A percentile compares a stretch with the other conserved stretches of the same genome.
These are phyloP conservation scores for Oncopeltus fasciatus DNA, from an alignment of 1,140 invertebrate species.

Conservation along the genomic window DNA sequence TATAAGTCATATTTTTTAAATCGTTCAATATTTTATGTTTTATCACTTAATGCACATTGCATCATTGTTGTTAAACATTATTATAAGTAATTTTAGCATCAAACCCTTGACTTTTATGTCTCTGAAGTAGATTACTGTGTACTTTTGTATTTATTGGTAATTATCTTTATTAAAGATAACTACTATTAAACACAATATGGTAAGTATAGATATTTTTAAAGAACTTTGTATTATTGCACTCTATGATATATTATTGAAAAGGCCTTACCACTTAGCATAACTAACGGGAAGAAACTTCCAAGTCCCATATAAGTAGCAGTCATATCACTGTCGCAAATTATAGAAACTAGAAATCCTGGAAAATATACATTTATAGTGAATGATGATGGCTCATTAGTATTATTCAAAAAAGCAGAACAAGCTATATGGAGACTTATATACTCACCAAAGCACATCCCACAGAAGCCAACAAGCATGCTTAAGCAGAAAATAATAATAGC, in stretches of 20 bases:
- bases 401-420: neutral
- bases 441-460: slow-evolving; percentile 41
- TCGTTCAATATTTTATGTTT: too few relatives aligned
- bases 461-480: slow-evolving; percentile 36
- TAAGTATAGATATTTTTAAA: too few relatives aligned
- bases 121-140: neutral
- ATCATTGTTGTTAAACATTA: too few relatives aligned
- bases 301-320: slow-evolving; percentile 27
- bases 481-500: slow-evolving; percentile 33
- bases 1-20: too few relatives aligned
- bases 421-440: neutral
- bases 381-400: neutral
- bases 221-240: too few relatives aligned
- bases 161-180: slow-evolving; percentile 1
- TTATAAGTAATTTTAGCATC: too few relatives aligned
- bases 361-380: slow-evolving; percentile 15
- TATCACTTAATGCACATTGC: too few relatives aligned
- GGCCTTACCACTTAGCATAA: slow-evolving; percentile 26
- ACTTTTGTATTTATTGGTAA: neutral
- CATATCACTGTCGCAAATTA: slow-evolving; percentile 26
- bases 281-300: slow-evolving; percentile 27
- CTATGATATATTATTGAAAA: too few relatives aligned
- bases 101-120: too few relatives aligned
- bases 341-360: slow-evolving; percentile 26
- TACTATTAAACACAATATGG: slow-evolving; percentile 13